Evolutionary conservation across 1,140 invertebrate genomes (phyloP).

Genomic region (Hylaeus anthracinus): DNA sequence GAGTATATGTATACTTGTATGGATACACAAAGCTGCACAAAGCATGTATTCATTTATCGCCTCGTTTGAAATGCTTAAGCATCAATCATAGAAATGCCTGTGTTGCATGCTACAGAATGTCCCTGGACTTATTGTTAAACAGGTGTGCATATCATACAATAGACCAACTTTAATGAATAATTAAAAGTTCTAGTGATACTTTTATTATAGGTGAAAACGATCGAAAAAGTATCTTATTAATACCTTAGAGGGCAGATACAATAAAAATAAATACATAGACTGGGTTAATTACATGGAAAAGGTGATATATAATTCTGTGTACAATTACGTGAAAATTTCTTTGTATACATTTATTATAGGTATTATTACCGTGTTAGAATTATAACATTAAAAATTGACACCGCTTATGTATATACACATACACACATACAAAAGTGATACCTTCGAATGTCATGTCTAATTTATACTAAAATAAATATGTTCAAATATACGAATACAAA

Average conservation of each 20-base stretch:
- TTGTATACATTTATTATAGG: constrained; percentile 55
- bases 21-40: constrained; percentile 53
- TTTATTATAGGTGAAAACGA: not conserved
- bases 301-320: constrained; percentile 41
- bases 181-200: constrained; percentile 6
- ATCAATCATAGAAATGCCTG: constrained; percentile 39
- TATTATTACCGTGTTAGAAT: constrained; percentile 50
- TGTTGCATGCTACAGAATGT: constrained; percentile 53
- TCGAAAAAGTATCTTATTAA: constrained; percentile 13
- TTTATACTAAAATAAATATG: constrained; percentile 43
- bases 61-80: constrained; percentile 52
- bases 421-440: constrained; percentile 40
- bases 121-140: constrained; percentile 16
- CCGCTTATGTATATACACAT: constrained; percentile 53
- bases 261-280: constrained; percentile 11
- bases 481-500: constrained; percentile 30
- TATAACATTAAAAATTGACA: constrained; percentile 61
- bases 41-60: constrained; percentile 54
- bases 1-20: constrained; percentile 54
- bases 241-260: constrained; percentile 35
- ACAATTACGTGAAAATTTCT: constrained; percentile 47
- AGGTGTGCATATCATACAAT: constrained; percentile 11
- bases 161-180: constrained; percentile 4
- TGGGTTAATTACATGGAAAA: constrained; percentile 45
- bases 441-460: constrained; percentile 19